phyloP scores from a whole-genome alignment of 2,888 invertebrate genomes.

The Thecophora atra region DNA sequence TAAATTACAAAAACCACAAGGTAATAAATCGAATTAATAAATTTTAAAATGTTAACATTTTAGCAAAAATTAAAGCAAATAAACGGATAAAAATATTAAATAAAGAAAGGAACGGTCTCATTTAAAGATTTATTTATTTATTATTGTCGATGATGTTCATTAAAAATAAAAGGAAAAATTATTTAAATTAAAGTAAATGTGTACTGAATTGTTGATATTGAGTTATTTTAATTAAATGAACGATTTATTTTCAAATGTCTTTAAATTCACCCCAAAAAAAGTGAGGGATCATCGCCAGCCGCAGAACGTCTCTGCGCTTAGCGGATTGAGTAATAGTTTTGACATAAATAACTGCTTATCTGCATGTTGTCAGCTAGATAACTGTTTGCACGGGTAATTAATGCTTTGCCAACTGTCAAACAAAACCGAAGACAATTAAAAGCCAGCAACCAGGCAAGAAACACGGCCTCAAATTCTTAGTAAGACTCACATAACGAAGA shows the following conservation, averaged over 20 bases:
- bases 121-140: no score
- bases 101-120: no score
- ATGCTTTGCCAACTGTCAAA: slow-evolving; percentile 31
- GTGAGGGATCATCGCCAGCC: no score
- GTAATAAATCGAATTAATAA: not conserved
- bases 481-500: slow-evolving; percentile 28
- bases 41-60: not conserved
- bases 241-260: no score
- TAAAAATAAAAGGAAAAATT: no score
- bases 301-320: no score
- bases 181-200: no score
- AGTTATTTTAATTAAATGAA: no score
- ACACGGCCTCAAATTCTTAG: not conserved
- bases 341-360: slow-evolving; percentile 29
- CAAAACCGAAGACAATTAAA: slow-evolving; percentile 30
- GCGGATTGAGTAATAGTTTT: slow-evolving; percentile 22
- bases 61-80: not conserved
- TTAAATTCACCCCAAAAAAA: no score
- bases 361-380: slow-evolving; percentile 22
- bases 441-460: slow-evolving; percentile 12
- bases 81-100: not conserved
- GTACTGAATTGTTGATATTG: no score
- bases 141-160: no score
- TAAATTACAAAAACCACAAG: not conserved
- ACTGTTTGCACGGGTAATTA: slow-evolving; percentile 27